These are phyloP conservation scores for Gila orcuttii DNA, from an alignment of 2,113 vertebrate species.

Conservation along the genomic window DNA sequence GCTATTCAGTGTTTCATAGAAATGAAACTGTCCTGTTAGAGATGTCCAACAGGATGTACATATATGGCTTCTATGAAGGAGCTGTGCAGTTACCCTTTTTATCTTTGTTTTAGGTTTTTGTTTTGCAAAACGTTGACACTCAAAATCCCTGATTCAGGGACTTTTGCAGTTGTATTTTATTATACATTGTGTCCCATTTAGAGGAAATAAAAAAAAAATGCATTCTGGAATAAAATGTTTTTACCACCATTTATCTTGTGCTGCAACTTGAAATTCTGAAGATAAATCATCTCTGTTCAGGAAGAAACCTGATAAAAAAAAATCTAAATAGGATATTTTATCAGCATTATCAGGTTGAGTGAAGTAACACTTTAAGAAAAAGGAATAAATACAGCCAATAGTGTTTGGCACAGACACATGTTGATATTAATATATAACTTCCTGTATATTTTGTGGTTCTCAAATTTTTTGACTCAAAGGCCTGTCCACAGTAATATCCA, in stretches of 20 bases:
- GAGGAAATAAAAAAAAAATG: not conserved
- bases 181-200: conserved; percentile 3
- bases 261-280: not conserved
- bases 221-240: conserved; percentile 23
- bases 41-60: conserved; percentile 59
- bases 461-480: not conserved
- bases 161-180: not conserved
- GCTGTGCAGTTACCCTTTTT: conserved; percentile 41
- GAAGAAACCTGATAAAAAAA: not conserved
- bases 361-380: not conserved
- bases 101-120: conserved; percentile 20
- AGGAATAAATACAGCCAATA: not conserved
- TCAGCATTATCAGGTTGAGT: not conserved
- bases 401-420: not conserved
- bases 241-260: conserved; percentile 6
- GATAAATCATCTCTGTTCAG: not conserved
- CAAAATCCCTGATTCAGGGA: conserved; percentile 34
- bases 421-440: not conserved
- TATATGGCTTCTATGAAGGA: conserved; percentile 68
- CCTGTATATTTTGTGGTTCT: not conserved
- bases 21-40: conserved; percentile 25
- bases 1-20: not conserved
- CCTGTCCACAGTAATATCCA: not conserved
- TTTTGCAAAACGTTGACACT: not conserved
- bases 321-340: not conserved